Evolutionary conservation across 2,888 invertebrate species (phyloP).

Genomic region (Torymus texanus): DNA sequence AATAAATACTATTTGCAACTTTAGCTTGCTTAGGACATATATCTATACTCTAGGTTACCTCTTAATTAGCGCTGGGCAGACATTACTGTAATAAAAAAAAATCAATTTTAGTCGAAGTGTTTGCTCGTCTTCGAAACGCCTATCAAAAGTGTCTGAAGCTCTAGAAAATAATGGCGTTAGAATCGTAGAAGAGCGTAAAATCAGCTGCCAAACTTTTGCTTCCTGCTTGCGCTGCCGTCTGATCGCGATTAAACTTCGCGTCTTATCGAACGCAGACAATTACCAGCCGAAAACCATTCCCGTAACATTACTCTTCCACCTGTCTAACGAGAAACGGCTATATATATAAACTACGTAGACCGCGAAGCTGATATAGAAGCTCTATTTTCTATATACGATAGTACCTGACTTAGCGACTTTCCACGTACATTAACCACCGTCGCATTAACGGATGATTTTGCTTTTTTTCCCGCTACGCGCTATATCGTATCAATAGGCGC

Average conservation of each 20-base stretch:
- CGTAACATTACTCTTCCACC: constrained; percentile 38
- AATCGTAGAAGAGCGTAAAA: constrained; percentile 20
- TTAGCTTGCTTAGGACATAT: constrained; percentile 4
- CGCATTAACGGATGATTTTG: neutral
- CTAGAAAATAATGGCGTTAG: neutral
- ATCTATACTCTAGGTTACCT: neutral
- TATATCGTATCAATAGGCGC: constrained; percentile 74
- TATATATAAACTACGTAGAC: constrained; percentile 3
- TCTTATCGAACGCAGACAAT: constrained; percentile 16
- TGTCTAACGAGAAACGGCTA: constrained; percentile 9
- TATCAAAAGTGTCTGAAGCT: too few species aligned
- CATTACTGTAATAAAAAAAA: neutral
- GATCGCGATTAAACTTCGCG: constrained; percentile 23
- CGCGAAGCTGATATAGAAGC: constrained; percentile 6
- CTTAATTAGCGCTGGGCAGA: neutral
- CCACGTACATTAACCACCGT: neutral
- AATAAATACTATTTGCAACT: neutral
- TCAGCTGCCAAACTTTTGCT: constrained; percentile 18
- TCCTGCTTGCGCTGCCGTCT: neutral
- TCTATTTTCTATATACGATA: constrained; percentile 12
- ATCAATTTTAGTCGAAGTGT: neutral
- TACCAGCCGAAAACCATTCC: constrained; percentile 20
- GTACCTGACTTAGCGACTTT: constrained; percentile 1
- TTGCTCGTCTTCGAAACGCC: too few species aligned
- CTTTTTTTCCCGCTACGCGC: neutral